Evolutionary conservation across 23 tunicate species (phyloP).

Genomic region (Styela plicata): DNA sequence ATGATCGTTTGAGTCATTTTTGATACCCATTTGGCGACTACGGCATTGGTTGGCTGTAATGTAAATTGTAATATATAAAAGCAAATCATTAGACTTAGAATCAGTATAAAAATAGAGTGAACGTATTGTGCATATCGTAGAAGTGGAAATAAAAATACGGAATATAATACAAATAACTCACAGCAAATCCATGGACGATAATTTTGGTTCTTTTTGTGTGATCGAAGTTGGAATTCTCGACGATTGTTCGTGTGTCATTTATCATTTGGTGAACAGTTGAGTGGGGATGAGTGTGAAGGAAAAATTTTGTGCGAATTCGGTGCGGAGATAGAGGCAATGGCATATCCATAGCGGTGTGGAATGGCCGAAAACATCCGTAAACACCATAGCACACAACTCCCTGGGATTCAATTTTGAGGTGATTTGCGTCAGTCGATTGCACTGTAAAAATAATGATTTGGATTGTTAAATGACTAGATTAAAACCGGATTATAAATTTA

Average conservation of each 20-base stretch:
- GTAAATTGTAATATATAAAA: not conserved
- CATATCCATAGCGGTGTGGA: slow-evolving; percentile 44
- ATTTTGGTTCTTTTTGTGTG: slow-evolving; percentile 71
- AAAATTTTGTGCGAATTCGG: slow-evolving; percentile 57
- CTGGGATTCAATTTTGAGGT: not conserved
- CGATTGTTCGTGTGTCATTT: slow-evolving; percentile 26
- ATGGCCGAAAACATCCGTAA: slow-evolving; percentile 83
- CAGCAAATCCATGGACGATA: slow-evolving; percentile 85
- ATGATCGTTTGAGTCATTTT: slow-evolving; percentile 65
- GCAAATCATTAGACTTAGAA: not conserved
- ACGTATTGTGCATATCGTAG: too few relatives aligned
- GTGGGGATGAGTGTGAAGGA: slow-evolving; percentile 45
- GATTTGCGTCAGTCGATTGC: not conserved
- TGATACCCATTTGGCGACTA: slow-evolving; percentile 71
- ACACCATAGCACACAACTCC: slow-evolving; percentile 59
- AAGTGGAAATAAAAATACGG: not conserved
- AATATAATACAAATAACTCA: slow-evolving; percentile 25
- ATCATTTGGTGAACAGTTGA: slow-evolving; percentile 34
- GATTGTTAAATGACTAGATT: too few relatives aligned
- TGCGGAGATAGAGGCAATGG: slow-evolving; percentile 77
- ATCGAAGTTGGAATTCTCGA: slow-evolving; percentile 51
- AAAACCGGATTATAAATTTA: too few relatives aligned
- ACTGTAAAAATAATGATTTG: too few relatives aligned
- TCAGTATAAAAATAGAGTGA: slow-evolving; percentile 1
- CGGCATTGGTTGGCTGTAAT: slow-evolving; percentile 36